Conservation (phyloP, 2,113 vertebrate genomes). For the human (Homo sapiens) region GRCh38 chr18:33014501-33015000, state of each 20-base stretch:
- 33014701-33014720: slow-evolving; percentile 27
- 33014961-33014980: neutral
- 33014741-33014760: neutral
- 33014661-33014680: neutral
- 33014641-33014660: neutral
- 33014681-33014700: neutral
- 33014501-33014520: neutral
- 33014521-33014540: neutral
- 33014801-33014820: neutral
- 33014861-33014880: neutral
- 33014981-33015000: too few relatives aligned
- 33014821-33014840: neutral
- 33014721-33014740: slow-evolving; percentile 3
- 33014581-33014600: neutral
- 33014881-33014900: neutral
- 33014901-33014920: neutral
- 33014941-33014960: neutral
- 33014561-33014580: neutral
- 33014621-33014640: neutral
- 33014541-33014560: neutral
- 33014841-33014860: neutral
- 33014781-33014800: neutral
- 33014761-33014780: neutral
- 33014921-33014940: neutral
- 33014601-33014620: neutral